Evolutionary conservation across 2,113 vertebrate genomes (phyloP), one percentile per base, ranked within the genome.

Genomic region (Buteo buteo): DNA sequence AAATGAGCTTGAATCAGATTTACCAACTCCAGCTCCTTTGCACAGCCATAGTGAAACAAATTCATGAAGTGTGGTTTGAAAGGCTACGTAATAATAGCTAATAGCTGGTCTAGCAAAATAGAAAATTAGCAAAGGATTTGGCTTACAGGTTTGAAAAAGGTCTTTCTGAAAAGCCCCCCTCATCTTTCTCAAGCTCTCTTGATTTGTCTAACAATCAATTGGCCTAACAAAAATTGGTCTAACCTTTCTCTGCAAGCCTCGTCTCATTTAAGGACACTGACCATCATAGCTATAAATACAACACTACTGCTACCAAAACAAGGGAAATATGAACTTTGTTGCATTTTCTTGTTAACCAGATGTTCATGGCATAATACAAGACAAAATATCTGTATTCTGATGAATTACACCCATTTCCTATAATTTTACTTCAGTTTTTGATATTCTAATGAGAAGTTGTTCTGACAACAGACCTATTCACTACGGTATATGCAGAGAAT

Each of bases 291-390:
- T 77, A 10, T 40, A 76, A 61, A 14, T 62, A 13, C 5, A 77
- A 13, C 7, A 34, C 20, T 49, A 17, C 6, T 42, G 29, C 7
- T 26, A 36, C 7, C 22, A 45, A 76, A 78, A 20, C 19, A 71
- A 62, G n/a, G 24, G 54, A 78, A 54, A 28, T 49, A 67, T 5
- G 3, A 77, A 28, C 5, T 65, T 47, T 18, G 2, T n/a, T 90
- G 64, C 4, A 11, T 84, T 89, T 81, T 70, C 38, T 34, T 88
- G 1, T 47, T 74, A 38, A 61, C 6, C 21, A 52, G 7, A 28
- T 26, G 2, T 66, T 65, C 22, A 64, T 10, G 18, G 11, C 13
- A 74, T 1, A 0, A 62, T 38, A 62, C 2, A 1, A 45, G 21
- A 7, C 18, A 74, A 67, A 81, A 44, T 38, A 42, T 13, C 11